Percentiles rank a stretch among this genome's conserved stretches.
phyloP scores from a whole-genome alignment of 2,797 vertebrate species.

The Urosaurus nigricauda region DNA sequence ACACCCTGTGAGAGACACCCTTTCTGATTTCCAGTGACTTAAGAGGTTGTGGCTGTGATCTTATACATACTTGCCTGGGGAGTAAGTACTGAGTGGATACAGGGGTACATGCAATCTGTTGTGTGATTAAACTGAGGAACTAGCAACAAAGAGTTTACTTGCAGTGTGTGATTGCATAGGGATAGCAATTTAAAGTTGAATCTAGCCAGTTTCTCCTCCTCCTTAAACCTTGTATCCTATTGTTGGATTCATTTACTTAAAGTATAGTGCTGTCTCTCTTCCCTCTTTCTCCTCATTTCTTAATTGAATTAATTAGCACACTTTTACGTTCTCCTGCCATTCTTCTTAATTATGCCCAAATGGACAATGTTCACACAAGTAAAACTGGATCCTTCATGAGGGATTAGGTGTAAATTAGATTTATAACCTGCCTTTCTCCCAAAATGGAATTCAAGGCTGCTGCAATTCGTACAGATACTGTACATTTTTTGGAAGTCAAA shows the following conservation, averaged over 20 bases:
- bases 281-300: neutral
- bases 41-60: too few relatives aligned
- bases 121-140: too few relatives aligned
- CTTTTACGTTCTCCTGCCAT: neutral
- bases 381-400: neutral
- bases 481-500: neutral
- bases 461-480: neutral
- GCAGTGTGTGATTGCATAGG: too few relatives aligned
- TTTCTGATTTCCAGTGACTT: too few relatives aligned
- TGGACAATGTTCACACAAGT: neutral
- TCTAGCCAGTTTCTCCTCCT: neutral
- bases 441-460: too few relatives aligned
- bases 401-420: neutral
- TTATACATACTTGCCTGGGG: too few relatives aligned
- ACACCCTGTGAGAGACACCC: too few relatives aligned
- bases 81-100: too few relatives aligned
- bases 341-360: neutral
- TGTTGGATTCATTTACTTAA: neutral
- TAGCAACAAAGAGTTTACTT: too few relatives aligned
- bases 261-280: neutral
- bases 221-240: neutral
- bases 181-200: too few relatives aligned
- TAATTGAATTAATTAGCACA: neutral
- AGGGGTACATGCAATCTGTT: too few relatives aligned
- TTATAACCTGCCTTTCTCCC: too few relatives aligned